Conservation (phyloP, 1,140 invertebrate species). For the Drosophila mojavensis region DNA sequence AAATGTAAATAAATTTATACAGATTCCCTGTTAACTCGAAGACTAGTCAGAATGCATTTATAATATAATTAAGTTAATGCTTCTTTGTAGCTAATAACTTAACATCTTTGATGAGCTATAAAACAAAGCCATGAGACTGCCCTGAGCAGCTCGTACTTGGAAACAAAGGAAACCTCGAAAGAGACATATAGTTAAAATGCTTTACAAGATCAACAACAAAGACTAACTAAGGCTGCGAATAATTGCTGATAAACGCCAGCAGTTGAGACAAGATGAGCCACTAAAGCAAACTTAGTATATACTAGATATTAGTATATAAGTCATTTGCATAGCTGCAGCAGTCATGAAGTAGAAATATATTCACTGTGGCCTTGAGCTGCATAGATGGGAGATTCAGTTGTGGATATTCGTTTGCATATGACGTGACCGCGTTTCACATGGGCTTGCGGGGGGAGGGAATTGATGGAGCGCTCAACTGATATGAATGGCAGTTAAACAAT, state of each 20-base stretch:
- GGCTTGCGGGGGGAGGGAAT: slow-evolving; percentile 7
- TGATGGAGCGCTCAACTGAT: slow-evolving; percentile 15
- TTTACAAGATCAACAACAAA: slow-evolving; percentile 12
- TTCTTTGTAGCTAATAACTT: too few species aligned
- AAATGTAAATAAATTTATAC: too few species aligned
- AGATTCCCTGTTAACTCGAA: too few species aligned
- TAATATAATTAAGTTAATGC: too few species aligned
- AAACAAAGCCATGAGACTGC: not conserved
- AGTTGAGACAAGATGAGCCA: too few species aligned
- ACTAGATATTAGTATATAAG: too few species aligned
- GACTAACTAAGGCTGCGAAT: not conserved
- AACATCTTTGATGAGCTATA: not conserved
- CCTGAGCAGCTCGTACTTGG: not conserved
- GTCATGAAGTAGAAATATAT: not conserved
- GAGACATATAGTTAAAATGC: slow-evolving; percentile 5
- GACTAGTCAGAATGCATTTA: too few species aligned
- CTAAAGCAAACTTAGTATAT: too few species aligned
- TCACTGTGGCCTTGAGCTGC: slow-evolving; percentile 18
- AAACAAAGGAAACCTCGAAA: slow-evolving; percentile 10
- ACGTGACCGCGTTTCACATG: slow-evolving; percentile 13
- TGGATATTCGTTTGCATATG: slow-evolving; percentile 13
- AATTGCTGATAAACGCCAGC: too few species aligned
- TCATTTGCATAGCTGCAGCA: not conserved
- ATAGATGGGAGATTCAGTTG: slow-evolving; percentile 24
- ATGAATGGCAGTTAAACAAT: slow-evolving; percentile 26